Percentiles rank a stretch among this genome's conserved stretches.
Conservation (phyloP, 2,888 invertebrate species). For the Sepiola atlantica region DNA sequence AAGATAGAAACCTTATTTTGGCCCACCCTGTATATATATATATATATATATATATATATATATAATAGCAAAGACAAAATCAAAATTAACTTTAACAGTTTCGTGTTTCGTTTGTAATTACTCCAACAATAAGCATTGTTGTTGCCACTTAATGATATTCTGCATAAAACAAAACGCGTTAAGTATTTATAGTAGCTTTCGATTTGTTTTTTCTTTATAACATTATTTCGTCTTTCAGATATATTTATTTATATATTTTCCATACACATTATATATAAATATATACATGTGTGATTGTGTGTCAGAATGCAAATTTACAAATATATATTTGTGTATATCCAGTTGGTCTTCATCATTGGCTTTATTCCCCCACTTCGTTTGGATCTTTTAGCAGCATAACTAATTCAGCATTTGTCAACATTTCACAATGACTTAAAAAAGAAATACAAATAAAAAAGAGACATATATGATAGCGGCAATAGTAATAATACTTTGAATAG, state of each 20-base stretch:
- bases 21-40: no score
- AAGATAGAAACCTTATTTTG: no score
- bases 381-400: neutral
- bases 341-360: neutral
- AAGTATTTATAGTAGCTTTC: neutral
- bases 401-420: neutral
- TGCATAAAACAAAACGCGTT: neutral
- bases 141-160: no score
- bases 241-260: constrained; percentile 32
- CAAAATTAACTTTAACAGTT: no score
- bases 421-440: constrained; percentile 2
- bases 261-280: neutral
- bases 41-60: no score
- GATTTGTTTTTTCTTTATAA: neutral
- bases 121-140: no score
- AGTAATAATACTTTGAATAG: neutral
- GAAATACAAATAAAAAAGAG: neutral
- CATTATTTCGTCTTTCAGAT: neutral
- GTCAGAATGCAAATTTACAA: neutral
- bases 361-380: neutral
- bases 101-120: no score
- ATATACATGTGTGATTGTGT: neutral
- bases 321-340: neutral
- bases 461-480: neutral
- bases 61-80: no score